Evolutionary conservation across 2,888 invertebrate species (phyloP).

Genomic region (Mycalesis mineus): DNA sequence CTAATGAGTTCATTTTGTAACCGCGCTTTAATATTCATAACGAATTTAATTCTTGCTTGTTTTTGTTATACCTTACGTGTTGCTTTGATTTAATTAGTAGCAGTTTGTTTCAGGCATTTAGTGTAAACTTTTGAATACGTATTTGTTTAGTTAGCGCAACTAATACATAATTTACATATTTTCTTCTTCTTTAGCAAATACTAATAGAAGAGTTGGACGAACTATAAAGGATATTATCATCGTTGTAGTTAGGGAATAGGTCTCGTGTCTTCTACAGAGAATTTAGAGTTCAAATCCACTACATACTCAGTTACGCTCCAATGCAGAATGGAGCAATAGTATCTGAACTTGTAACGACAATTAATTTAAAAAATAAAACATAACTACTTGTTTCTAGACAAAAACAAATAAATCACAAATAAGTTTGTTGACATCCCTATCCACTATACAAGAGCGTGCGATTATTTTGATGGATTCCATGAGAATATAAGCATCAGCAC

Average conservation of each 20-base stretch:
- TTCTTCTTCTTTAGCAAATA: background rate
- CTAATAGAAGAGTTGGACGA: too few species aligned
- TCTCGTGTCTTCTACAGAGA: too few species aligned
- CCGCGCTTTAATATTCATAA: conserved; percentile 45
- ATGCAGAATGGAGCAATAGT: too few species aligned
- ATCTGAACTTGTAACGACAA: too few species aligned
- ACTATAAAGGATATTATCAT: too few species aligned
- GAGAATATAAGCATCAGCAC: conserved; percentile 70
- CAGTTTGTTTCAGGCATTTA: background rate
- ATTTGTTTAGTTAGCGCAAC: too few species aligned
- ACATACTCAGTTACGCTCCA: too few species aligned
- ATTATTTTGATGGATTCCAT: conserved; percentile 76
- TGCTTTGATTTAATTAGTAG: conserved; percentile 14
- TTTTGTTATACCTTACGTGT: conserved; percentile 19
- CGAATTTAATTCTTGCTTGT: conserved; percentile 31
- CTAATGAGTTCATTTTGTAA: conserved; percentile 50
- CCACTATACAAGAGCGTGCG: conserved; percentile 69
- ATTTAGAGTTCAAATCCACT: too few species aligned
- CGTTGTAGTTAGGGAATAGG: too few species aligned
- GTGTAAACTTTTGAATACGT: too few species aligned
- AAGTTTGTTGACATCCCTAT: conserved; percentile 65
- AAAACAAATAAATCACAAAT: conserved; percentile 44
- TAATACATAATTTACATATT: background rate
- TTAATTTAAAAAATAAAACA: too few species aligned
- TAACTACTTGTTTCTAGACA: too few species aligned